Conservation (phyloP, 2,113 vertebrate species). For the Perca fluviatilis region DNA sequence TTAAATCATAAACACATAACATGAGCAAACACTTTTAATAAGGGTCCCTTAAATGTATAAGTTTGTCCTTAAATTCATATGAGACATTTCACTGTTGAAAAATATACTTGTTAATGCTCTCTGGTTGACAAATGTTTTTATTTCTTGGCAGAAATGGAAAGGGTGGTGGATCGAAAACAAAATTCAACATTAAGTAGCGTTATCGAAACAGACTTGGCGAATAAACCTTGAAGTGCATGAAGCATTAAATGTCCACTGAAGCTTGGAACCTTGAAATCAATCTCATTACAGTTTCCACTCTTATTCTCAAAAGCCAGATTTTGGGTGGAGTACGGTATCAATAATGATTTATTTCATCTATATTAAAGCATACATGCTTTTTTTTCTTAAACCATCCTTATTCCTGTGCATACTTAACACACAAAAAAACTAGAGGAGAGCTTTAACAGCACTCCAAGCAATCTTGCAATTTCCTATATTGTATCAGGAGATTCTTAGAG, state of each 20-base stretch:
- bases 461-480: neutral
- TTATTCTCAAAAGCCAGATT: neutral
- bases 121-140: neutral
- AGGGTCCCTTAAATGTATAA: too few relatives aligned
- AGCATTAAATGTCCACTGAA: neutral
- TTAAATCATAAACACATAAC: neutral
- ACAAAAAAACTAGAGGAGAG: neutral
- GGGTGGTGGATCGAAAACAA: too few relatives aligned
- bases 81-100: neutral
- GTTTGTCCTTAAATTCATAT: neutral
- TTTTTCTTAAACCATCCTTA: neutral
- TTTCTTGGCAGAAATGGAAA: too few relatives aligned
- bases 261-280: neutral
- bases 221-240: too few relatives aligned
- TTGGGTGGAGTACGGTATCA: neutral
- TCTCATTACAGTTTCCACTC: neutral
- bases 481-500: neutral
- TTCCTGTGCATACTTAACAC: neutral
- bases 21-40: neutral
- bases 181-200: too few relatives aligned
- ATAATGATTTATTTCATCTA: neutral
- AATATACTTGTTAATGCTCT: neutral
- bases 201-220: too few relatives aligned
- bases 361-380: neutral
- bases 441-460: neutral